Conservation (phyloP, 2,888 invertebrate genomes). For the Drosophila subquinaria region DNA sequence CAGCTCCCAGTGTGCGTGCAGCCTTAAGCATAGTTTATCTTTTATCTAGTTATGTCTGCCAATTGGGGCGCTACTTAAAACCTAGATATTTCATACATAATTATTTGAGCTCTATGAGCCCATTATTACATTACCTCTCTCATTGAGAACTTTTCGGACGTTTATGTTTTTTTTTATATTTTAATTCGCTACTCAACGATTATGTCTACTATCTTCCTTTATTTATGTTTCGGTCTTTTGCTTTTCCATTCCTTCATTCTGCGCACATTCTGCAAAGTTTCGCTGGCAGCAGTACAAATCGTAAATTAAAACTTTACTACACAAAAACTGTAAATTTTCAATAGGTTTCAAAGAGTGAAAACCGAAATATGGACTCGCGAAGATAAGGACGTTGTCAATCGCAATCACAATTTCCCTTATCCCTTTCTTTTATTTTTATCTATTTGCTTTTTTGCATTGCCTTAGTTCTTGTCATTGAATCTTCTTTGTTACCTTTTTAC, state of each 20-base stretch:
- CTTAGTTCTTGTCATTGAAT: conserved; percentile 37
- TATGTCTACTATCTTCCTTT: not conserved
- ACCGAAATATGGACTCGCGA: conserved; percentile 10
- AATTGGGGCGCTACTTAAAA: conserved; percentile 38
- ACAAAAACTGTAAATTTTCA: conserved; percentile 7
- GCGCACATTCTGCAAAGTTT: conserved; percentile 14
- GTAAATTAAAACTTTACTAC: conserved; percentile 7
- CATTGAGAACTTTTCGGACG: conserved; percentile 23
- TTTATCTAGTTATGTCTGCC: conserved; percentile 31
- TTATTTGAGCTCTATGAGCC: conserved; percentile 19
- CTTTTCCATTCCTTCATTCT: conserved; percentile 10
- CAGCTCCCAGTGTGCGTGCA: no score
- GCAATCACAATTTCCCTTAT: conserved; percentile 24
- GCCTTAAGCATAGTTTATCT: conserved; percentile 6
- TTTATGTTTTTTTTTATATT: conserved; percentile 21
- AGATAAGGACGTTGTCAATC: conserved; percentile 32
- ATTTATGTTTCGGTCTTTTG: not conserved
- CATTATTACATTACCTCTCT: conserved; percentile 17
- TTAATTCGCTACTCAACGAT: conserved; percentile 12
- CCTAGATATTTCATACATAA: conserved; percentile 20
- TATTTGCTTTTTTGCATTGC: conserved; percentile 33
- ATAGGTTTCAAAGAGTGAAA: conserved; percentile 1
- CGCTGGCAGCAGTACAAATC: conserved; percentile 6
- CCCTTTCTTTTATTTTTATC: conserved; percentile 2
- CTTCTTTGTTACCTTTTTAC: conserved; percentile 6